phyloP scores from a whole-genome alignment of 2,797 vertebrate species.

The Coranthus polyacanthus region DNA sequence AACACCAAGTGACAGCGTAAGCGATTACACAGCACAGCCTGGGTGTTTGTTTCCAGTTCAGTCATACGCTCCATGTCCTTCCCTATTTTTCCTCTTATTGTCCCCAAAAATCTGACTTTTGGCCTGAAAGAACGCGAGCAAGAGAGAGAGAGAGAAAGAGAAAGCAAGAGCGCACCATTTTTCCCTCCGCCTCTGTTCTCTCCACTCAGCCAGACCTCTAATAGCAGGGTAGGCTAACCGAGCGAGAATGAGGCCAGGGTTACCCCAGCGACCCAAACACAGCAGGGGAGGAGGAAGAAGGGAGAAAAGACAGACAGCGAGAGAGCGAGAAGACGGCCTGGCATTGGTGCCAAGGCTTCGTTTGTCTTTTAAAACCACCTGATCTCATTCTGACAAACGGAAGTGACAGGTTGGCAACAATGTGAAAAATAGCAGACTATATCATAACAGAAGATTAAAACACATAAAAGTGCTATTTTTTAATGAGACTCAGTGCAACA shows the following conservation, averaged over 20 bases:
- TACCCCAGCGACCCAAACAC: constrained; percentile 79
- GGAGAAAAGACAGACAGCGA: constrained; percentile 18
- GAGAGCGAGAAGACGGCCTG: constrained; percentile 51
- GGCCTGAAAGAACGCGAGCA: constrained; percentile 9
- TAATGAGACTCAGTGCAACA: no score
- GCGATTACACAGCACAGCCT: constrained; percentile 29
- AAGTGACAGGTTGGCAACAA: constrained; percentile 21
- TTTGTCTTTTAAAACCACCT: constrained; percentile 60
- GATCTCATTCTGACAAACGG: constrained; percentile 60
- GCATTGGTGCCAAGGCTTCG: constrained; percentile 66
- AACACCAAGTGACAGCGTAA: constrained; percentile 15
- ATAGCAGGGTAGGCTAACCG: constrained; percentile 85
- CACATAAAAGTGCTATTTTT: no score
- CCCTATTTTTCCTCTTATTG: constrained; percentile 44
- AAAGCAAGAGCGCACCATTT: constrained; percentile 40
- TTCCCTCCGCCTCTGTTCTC: constrained; percentile 63
- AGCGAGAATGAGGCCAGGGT: constrained; percentile 77
- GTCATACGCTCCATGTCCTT: constrained; percentile 27
- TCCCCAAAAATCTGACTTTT: constrained; percentile 55
- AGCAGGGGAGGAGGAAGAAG: constrained; percentile 56
- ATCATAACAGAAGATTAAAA: not conserved
- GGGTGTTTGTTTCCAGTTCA: constrained; percentile 50
- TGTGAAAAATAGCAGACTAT: not conserved
- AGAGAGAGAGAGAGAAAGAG: constrained; percentile 15
- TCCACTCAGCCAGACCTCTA: constrained; percentile 81